phyloP scores from a whole-genome alignment of 2,888 invertebrate genomes.

The Oeneis ivallda region DNA sequence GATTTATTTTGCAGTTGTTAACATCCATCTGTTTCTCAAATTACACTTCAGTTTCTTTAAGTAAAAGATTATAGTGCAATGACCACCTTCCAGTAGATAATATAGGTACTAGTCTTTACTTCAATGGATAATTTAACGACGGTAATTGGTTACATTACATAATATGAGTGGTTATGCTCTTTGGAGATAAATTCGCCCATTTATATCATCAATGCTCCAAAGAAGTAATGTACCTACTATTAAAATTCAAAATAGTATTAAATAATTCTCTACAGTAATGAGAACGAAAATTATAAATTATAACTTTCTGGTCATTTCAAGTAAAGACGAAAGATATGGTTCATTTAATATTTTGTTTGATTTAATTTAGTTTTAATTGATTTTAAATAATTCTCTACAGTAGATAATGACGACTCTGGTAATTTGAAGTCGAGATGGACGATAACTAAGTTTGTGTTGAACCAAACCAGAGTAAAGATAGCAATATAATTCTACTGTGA shows the following conservation, averaged over 20 bases:
- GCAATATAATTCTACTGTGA: no score
- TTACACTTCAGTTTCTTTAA: background rate
- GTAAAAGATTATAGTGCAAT: background rate
- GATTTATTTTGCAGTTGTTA: background rate
- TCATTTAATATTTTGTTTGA: no score
- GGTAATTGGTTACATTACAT: no score
- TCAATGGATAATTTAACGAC: background rate
- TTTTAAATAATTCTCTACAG: background rate
- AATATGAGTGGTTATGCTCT: background rate
- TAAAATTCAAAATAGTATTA: no score
- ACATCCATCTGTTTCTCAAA: background rate
- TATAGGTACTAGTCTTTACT: background rate
- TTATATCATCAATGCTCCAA: slow-evolving; percentile 4
- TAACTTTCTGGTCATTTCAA: no score
- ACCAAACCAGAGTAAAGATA: no score
- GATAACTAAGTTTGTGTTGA: background rate
- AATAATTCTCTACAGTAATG: background rate
- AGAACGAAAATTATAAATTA: background rate
- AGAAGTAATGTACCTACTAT: no score
- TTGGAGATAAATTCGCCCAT: background rate
- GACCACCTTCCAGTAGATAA: background rate
- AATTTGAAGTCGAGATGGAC: background rate
- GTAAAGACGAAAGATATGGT: no score
- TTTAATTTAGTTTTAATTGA: no score
- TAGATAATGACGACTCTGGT: background rate